Base-by-base conservation (phyloP, 1,140 invertebrate species). In the Linepithema humile region DNA sequence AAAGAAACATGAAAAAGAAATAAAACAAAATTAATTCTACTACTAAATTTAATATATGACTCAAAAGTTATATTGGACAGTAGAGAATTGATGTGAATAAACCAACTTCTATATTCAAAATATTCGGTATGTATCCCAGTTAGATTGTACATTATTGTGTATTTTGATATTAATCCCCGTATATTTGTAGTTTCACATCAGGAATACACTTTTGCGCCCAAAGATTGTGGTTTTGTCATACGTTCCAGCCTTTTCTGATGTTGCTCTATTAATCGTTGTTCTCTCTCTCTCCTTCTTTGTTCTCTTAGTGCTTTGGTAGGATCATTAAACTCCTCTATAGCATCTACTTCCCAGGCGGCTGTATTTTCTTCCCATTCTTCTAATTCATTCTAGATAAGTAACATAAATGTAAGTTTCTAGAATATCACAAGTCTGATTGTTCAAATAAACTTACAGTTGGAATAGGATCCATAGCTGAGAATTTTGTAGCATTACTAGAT, bases 341-440 rank as follows among this genome's bases (percentile, higher is more conserved):
- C 92, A 83, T 95, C 92, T 64, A 94, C 94, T 84, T 95, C 95
- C 95, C 95, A 95, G n/a, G 94, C 92, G 32, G 87, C 82, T 5
- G 89, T 62, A 85, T 93, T 95, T 38, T 95, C 95, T 74, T 95
- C 94, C 95, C 95, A 95, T 88, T 95, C 95, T 57, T 87, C 92
- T 12, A 94, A 83, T 65, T 94, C 93, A 45, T 89, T 94, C 92
- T 93, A 29, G 29, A 84, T 59, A 64, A 26, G 60, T 15, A 89
- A 82, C 65, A 15, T 12, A 10, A 74, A 45, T 10, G 5, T 29
- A 29, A 73, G 9, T 26, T 43, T 62, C 3, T 29, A 35, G 0
- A 38, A 20, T 29, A 23, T 64, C 70, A 80, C 10, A 70, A 23
- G 35, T 6, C 70, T 2, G 5, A 1, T 29, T 62, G 26, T 57